Conservation (phyloP, 2,888 invertebrate species). For the Coenonympha arcania region DNA sequence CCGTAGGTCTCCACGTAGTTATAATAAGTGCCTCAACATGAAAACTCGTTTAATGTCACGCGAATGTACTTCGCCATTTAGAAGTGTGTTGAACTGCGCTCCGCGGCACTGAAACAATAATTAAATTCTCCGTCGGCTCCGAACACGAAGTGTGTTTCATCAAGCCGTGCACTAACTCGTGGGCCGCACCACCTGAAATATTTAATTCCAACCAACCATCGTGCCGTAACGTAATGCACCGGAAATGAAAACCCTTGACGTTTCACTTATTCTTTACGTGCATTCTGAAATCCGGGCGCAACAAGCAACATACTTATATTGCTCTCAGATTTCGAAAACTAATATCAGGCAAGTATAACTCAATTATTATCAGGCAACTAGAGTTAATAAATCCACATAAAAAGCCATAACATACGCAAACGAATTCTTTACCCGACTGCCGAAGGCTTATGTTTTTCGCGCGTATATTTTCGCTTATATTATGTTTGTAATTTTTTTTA, state of each 20-base stretch:
- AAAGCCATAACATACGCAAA: too few relatives aligned
- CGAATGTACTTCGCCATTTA: slow-evolving; percentile 59
- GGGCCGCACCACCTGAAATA: slow-evolving; percentile 61
- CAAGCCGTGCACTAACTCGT: slow-evolving; percentile 59
- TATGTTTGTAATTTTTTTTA: too few relatives aligned
- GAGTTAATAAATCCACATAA: too few relatives aligned
- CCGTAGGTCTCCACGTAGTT: slow-evolving; percentile 39
- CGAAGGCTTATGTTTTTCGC: too few relatives aligned
- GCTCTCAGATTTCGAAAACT: slow-evolving; percentile 17
- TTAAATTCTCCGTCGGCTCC: slow-evolving; percentile 63
- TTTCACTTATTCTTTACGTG: slow-evolving; percentile 32
- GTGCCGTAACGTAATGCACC: slow-evolving; percentile 55
- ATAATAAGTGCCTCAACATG: slow-evolving; percentile 49
- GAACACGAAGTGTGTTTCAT: slow-evolving; percentile 63
- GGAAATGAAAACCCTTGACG: slow-evolving; percentile 54
- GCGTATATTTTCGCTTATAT: too few relatives aligned
- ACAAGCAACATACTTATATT: too few relatives aligned
- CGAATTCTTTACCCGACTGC: too few relatives aligned
- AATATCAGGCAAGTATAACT: too few relatives aligned
- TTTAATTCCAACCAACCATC: slow-evolving; percentile 58
- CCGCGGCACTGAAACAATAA: slow-evolving; percentile 61
- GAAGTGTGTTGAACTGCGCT: slow-evolving; percentile 62
- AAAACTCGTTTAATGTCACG: slow-evolving; percentile 60
- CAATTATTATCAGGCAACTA: too few relatives aligned
- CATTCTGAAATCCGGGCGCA: too few relatives aligned